Base-by-base conservation (phyloP, 2,888 invertebrate genomes). In the Trachelus stipa region DNA sequence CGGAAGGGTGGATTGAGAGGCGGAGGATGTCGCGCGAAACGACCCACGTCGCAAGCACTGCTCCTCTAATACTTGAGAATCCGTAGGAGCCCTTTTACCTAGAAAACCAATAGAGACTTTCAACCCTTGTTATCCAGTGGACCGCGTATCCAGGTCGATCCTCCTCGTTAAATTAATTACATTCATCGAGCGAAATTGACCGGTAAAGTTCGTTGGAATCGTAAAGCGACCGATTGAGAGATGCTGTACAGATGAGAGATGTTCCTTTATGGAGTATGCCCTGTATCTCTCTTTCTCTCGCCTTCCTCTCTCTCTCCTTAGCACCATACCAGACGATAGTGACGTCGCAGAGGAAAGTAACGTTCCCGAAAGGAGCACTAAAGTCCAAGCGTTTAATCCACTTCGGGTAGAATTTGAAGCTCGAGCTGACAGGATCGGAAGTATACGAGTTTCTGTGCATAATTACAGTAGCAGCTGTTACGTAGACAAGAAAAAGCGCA, bases 401-500 rank as follows among this genome's bases (percentile, higher is more conserved):
- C 56, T 56, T 56, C 56, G 9, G 56, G 9, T 9, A 23, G 23
- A 23, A 56, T 56, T 23, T 56, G 56, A 56, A 56, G 23, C 56
- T 56, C 56, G 9, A 56, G 23, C 56, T 56, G 56, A 23, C 56
- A 56, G 56, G 2, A 56, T 1, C 56, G 56, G 1, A 56, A 9
- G 56, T 56, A 23, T 56, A 23, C 56, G 2, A 6, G 9, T 56
- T 23, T 56, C 23, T 23, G 56, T 23, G 9, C 56, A 56, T 56
- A 56, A 56, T 56, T 23, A 15, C 15, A 23, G 56, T 23, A 56
- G 23, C 56, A 56, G 56, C 56, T 56, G 56, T 23, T 23, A 56
- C 9, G 56, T 9, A 56, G 56, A 34, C 69, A 35, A 69, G 75
- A 77, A 77, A 71, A 56, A 74, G 69, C 69, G 77, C 40, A 40